Evolutionary conservation across 1,140 invertebrate genomes (phyloP).

Genomic region (Neoseiulus cucumeris): DNA sequence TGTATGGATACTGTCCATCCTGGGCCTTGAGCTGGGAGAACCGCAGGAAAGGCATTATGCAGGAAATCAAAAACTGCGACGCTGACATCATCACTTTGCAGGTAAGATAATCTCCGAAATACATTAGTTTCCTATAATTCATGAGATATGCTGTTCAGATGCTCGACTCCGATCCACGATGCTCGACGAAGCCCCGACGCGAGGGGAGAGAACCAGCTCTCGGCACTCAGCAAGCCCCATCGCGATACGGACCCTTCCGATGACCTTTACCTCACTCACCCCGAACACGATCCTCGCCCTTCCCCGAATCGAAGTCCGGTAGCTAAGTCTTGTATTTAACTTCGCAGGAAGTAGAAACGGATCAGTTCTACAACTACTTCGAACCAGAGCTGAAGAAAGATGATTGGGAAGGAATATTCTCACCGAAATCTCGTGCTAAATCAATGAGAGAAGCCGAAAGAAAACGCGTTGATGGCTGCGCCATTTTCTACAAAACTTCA

Average conservation of each 20-base stretch:
- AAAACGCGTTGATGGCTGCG: slow-evolving; percentile 97
- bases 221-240: too few species aligned
- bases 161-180: too few species aligned
- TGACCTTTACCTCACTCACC: too few species aligned
- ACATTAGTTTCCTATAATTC: too few species aligned
- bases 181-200: too few species aligned
- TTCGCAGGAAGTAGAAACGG: slow-evolving; percentile 86
- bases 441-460: slow-evolving; percentile 91
- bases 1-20: slow-evolving; percentile 40
- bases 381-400: slow-evolving; percentile 75
- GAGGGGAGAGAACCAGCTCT: too few species aligned
- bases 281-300: too few species aligned
- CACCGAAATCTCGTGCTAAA: slow-evolving; percentile 91
- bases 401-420: slow-evolving; percentile 92
- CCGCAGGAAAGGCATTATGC: slow-evolving; percentile 87
- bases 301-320: too few species aligned
- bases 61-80: slow-evolving; percentile 85
- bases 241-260: too few species aligned
- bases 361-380: slow-evolving; percentile 95
- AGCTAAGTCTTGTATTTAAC: neutral
- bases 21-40: slow-evolving; percentile 93
- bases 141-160: too few species aligned
- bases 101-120: slow-evolving; percentile 27
- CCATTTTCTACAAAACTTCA: slow-evolving; percentile 75
- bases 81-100: slow-evolving; percentile 91